Evolutionary conservation across 2,888 invertebrate genomes (phyloP), one percentile per base, ranked within the genome.

Genomic region (Microplitis manilae): DNA sequence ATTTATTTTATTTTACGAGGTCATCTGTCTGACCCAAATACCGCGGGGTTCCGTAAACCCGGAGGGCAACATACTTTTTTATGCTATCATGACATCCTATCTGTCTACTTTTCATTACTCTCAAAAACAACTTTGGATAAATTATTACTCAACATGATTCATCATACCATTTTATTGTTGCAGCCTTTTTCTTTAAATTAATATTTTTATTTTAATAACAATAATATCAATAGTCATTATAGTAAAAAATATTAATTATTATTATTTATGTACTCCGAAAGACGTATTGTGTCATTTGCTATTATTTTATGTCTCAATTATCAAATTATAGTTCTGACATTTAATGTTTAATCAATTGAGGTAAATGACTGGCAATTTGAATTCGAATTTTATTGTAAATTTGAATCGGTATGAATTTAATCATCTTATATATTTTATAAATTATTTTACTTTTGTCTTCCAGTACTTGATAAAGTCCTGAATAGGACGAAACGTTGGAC

Each of bases 1-100:
- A 68, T 73, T 73, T 38, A 73, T 40, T 61, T 30, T 38, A 38
- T 60, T 76, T 73, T 77, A 65, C 73, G 77, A 74, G 77, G 73
- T 77, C 77, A 77, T 71, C 59, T 59, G 76, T 76, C 76, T 79
- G 76, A 73, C 79, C 79, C 64, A 76, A 79, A 79, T 79, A 65
- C 74, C 68, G 30, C n/a, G 59, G 41, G 69, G 77, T 73, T 73
- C 73, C 67, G 77, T 73, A 61, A 77, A 77, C 68, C 50, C 73
- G 50, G 68, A 13, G 67, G 62, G 20, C 41, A 74, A 72, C 13
- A 67, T 40, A 38, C 38, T 73, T 20, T 73, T 73, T 20, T 68
- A 39, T 13, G 15, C 62, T 39, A 62, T 13, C 41, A 8, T 71
- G 60, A 59, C 41, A 20, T 68, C 30, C 62, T 68, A 68, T 67